Evolutionary conservation across 1,140 invertebrate species (phyloP), one percentile per base, ranked within the genome.

Genomic region (Amphibalanus amphitrite): DNA sequence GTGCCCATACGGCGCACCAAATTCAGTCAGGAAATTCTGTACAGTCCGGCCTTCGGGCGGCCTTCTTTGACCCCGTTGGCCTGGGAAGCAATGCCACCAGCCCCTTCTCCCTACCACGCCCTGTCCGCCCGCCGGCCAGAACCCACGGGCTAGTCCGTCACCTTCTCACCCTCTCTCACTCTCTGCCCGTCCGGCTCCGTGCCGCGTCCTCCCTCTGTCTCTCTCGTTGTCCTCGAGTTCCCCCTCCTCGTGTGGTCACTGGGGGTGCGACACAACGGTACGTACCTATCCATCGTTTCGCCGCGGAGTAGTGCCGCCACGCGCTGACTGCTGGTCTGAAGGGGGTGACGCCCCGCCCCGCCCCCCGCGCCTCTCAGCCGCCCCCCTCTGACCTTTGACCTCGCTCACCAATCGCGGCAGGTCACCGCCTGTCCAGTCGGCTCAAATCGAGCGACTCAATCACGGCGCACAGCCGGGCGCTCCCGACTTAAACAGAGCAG

Each of bases 221-320:
- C 77, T 78, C 77, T 78, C 74, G 74, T 75, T 79, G 76, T 79
- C 74, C 76, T 80, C 75, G 73, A 72, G 76, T 85, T 90, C 89
- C 84, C 90, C 84, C 90, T 94, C 91, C 93, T 94, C 88, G 93
- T 95, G 89, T 95, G 92, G 92, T 93, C 92, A 83, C 87, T 95
- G 87, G 92, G 91, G 88, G 91, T 91, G 86, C 89, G 94, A 85
- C 91, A 91, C 84, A 92, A 95, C 86, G 91, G 92, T 94, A 86
- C 90, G 90, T 89, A 78, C 73, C 68, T 72, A 74, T 59, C 47
- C 47, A 59, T 59, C 47, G 23, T 17, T 20, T 59, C 47, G 10
- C 23, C 6, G 10, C 47, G 47, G n/a, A n/a, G 47, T 59, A 59
- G 47, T 59, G 47, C 10, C 15, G 15, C 33, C 15, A 15, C 47